Conservation (phyloP, 2,888 invertebrate genomes). For the Coleophora flavipennella region DNA sequence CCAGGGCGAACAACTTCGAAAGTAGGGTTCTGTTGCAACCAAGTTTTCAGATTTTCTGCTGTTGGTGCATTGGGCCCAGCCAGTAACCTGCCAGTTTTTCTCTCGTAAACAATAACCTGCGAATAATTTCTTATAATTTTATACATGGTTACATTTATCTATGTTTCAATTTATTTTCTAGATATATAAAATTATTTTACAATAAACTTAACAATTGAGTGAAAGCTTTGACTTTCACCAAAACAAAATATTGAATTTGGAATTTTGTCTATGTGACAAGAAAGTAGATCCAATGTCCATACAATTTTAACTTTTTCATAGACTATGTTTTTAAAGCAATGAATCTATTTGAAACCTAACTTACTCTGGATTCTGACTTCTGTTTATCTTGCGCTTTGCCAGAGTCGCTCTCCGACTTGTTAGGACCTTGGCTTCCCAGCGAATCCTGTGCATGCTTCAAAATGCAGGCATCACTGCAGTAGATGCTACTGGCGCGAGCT, state of each 20-base stretch:
- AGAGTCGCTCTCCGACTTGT: conserved; percentile 31
- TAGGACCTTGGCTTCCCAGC: conserved; percentile 31
- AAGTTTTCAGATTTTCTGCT: conserved; percentile 82
- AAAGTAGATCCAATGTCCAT: too few relatives aligned
- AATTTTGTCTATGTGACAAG: too few relatives aligned
- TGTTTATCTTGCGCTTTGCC: conserved; percentile 41
- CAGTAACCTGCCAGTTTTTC: conserved; percentile 81
- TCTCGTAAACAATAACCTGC: conserved; percentile 87
- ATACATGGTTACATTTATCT: too few relatives aligned
- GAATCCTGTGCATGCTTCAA: conserved; percentile 86
- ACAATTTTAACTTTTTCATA: background rate
- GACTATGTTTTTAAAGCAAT: background rate
- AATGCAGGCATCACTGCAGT: conserved; percentile 92
- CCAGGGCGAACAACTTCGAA: conserved; percentile 86
- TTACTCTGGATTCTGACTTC: conserved; percentile 56
- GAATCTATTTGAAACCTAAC: conserved; percentile 8
- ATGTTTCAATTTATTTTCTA: too few relatives aligned
- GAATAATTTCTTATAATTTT: conserved; percentile 11
- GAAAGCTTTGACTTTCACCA: too few relatives aligned
- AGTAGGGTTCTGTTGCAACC: conserved; percentile 90
- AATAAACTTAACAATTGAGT: too few relatives aligned
- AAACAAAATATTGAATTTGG: too few relatives aligned
- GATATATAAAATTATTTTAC: too few relatives aligned
- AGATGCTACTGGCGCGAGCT: conserved; percentile 86
- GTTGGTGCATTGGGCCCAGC: conserved; percentile 89